Conservation (phyloP, 2,113 vertebrate species). For the Bucco capensis region DNA sequence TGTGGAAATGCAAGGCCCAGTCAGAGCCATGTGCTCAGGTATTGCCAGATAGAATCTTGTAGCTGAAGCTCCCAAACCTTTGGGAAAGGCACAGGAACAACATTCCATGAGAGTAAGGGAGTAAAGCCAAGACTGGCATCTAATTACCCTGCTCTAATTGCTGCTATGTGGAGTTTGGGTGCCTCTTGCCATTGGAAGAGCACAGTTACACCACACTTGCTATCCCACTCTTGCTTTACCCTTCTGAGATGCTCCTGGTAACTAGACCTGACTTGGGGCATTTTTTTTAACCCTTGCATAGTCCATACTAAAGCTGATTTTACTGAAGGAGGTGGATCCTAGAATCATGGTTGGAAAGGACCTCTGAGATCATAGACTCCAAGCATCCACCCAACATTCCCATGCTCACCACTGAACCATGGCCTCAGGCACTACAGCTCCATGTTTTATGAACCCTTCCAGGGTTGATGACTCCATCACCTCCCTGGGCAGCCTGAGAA, state of each 20-base stretch:
- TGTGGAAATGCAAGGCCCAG: conserved; percentile 23
- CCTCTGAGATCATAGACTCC: no score
- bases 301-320: neutral
- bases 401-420: no score
- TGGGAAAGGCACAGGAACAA: neutral
- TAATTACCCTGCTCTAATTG: neutral
- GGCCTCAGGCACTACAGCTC: no score
- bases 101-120: neutral
- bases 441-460: no score
- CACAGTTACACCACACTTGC: neutral
- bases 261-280: neutral
- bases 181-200: neutral
- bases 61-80: neutral
- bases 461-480: no score
- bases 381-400: no score
- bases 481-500: no score
- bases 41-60: neutral
- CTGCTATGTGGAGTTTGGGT: neutral
- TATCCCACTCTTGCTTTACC: neutral
- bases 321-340: no score
- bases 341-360: no score
- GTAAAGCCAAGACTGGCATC: neutral
- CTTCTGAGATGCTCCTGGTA: neutral
- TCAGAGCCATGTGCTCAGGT: neutral
- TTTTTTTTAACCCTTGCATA: neutral